Evolutionary conservation across 1,140 invertebrate genomes (phyloP), one percentile per base, ranked within the genome.

Genomic region (Metaphire vulgaris): DNA sequence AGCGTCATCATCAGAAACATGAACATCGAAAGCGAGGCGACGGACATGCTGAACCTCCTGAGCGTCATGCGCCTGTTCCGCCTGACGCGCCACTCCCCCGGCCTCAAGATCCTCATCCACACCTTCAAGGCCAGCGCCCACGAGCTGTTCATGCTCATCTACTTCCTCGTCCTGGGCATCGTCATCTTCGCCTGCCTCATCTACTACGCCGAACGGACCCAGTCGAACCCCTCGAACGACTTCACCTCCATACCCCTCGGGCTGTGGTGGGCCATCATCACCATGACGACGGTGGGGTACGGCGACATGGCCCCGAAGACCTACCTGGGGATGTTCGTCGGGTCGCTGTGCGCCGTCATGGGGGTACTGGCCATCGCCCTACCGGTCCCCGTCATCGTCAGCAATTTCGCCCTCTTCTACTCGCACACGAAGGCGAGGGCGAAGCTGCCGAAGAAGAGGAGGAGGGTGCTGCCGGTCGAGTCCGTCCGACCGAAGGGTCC

Each of bases 1-100:
- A 96, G 96, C 83, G 90, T 94, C 31, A 88, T 93, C 73, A 88
- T 92, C 2, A 92, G 93, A 0, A 16, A 29, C 26, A 21, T 69
- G 64, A 1, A 67, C 21, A 6, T 29, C 34, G 77, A 97, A 87
- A 85, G 83, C 69, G 97, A 99, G 83, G 97, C 99, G 80, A 89
- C 99, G 81, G 97, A 99, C 87, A 99, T 99, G 89, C 97, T 99
- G 91, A 93, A 92, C 80, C 99, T 99, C 81, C 98, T 99, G 81
- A 91, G 97, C 76, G 98, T 99, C 78, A 96, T 99, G 84, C 93
- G 94, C 83, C 89, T 99, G 78, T 99, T 99, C 88, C 99, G 99
- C 85, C 88, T 99, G 79, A 99, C 97, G 21, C 90, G 86, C 14
- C 86, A 87, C 78, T 86, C 83, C 16, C 80, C 84, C 0, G 97